Evolutionary conservation across 2,797 vertebrate species (phyloP).

Genomic region (Tapera naevia): DNA sequence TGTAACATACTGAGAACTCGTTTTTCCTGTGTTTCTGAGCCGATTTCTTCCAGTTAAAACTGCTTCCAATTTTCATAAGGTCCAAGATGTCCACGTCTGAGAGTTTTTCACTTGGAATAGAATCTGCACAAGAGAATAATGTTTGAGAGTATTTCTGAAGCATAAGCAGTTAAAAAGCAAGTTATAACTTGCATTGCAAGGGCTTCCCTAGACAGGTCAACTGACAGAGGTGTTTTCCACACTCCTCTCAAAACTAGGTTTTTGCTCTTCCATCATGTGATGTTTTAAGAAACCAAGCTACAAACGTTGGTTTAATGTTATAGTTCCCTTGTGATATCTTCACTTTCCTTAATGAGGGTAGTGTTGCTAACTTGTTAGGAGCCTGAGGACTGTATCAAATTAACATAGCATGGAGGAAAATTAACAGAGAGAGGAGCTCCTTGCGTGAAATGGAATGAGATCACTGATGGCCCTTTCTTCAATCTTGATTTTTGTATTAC

Average conservation of each 20-base stretch:
- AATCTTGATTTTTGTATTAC: background rate
- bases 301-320: background rate
- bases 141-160: background rate
- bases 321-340: slow-evolving; percentile 15
- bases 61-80: background rate
- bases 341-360: slow-evolving; percentile 51
- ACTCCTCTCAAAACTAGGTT: background rate
- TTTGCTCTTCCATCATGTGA: background rate
- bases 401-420: slow-evolving; percentile 26
- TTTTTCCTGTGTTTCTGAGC: background rate
- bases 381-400: slow-evolving; percentile 47
- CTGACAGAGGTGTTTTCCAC: background rate
- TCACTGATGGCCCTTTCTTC: background rate
- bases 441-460: slow-evolving; percentile 8
- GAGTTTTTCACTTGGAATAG: background rate
- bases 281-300: slow-evolving; percentile 35
- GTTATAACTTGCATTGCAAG: background rate
- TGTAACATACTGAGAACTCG: background rate
- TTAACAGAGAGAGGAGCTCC: slow-evolving; percentile 4
- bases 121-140: background rate
- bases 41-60: background rate
- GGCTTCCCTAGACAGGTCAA: background rate
- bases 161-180: background rate
- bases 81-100: background rate
- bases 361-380: slow-evolving; percentile 40